Evolutionary conservation across 2,888 invertebrate species (phyloP), one percentile per base, ranked within the genome.

Genomic region (Nasonia oneida): DNA sequence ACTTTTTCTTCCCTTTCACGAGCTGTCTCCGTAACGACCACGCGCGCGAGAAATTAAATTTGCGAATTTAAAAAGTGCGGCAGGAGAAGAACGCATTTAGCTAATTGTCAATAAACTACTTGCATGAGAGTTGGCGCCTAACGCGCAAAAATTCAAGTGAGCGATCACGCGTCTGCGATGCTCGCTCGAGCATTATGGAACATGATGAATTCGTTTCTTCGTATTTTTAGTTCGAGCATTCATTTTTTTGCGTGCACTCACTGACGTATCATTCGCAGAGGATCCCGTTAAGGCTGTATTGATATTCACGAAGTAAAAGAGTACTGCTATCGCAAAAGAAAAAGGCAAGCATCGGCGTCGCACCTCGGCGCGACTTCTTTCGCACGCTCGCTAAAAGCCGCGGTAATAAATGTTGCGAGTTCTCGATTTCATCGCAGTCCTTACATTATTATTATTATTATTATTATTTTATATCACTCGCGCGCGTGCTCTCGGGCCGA

Each of bases 1-100:
- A 47, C 5, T 70, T n/a, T 15, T 53, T 50, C 53, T 37, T 70
- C 29, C 18, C 5, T 64, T 33, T n/a, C 5, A 14, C 2, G 29
- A 47, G 33, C 8, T 15, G 6, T 37, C 6, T 6, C 47, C 53
- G 15, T 47, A 75, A 61, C 64, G 74, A 81, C 33, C 12, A 29
- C n/a, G 74, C 33, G 75, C 29, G 81, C 29, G 12, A 47, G 74
- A 42, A 53, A 75, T 81, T 76, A 76, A 67, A 76, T 82, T 83
- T 78, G 29, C 15, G 33, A 70, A 73, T 76, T 83, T 70, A 29
- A 53, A 50, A 82, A 57, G 57, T 6, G 4, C n/a, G n/a, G 2
- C 4, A 3, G 15, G 57, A 57, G 4, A n/a, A 64, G 14, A 14
- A 47, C 74, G 81, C 67, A 50, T 50, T 57, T 47, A 5, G 39